phyloP scores from a whole-genome alignment of 1,140 invertebrate species.

The Eufriesea mexicana region DNA sequence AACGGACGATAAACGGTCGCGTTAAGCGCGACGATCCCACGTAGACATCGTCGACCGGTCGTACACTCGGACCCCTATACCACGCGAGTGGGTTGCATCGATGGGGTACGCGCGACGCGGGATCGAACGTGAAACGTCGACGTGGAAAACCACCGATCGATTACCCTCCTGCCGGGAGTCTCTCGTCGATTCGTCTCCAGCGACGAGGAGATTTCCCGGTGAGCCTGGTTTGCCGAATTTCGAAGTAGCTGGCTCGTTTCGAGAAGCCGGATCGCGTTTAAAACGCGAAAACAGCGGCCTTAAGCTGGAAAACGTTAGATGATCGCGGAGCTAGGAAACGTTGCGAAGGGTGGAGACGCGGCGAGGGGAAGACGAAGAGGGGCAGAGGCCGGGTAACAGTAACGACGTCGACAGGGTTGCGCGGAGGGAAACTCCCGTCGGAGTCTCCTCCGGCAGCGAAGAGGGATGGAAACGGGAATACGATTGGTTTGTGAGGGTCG shows the following conservation, averaged over 20 bases:
- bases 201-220: too few species aligned
- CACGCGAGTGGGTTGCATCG: not conserved
- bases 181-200: too few species aligned
- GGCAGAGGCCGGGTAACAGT: constrained; percentile 61
- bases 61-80: not conserved
- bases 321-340: constrained; percentile 34
- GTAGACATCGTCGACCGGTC: not conserved
- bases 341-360: constrained; percentile 50
- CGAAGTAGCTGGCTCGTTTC: not conserved
- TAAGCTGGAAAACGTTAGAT: constrained; percentile 55
- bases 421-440: constrained; percentile 72
- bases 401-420: constrained; percentile 72
- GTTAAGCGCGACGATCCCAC: constrained; percentile 40
- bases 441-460: constrained; percentile 73
- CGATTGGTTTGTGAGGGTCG: constrained; percentile 83
- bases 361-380: constrained; percentile 40
- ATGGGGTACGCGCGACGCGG: not conserved
- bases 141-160: too few species aligned
- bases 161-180: too few species aligned
- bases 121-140: not conserved
- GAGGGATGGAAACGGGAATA: constrained; percentile 83
- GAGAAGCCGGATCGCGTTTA: constrained; percentile 53
- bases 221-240: too few species aligned
- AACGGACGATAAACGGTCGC: constrained; percentile 69
- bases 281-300: constrained; percentile 64